These are phyloP conservation scores for Tortricodes alternella DNA, from an alignment of 2,888 invertebrate genomes.

Conservation along the genomic window DNA sequence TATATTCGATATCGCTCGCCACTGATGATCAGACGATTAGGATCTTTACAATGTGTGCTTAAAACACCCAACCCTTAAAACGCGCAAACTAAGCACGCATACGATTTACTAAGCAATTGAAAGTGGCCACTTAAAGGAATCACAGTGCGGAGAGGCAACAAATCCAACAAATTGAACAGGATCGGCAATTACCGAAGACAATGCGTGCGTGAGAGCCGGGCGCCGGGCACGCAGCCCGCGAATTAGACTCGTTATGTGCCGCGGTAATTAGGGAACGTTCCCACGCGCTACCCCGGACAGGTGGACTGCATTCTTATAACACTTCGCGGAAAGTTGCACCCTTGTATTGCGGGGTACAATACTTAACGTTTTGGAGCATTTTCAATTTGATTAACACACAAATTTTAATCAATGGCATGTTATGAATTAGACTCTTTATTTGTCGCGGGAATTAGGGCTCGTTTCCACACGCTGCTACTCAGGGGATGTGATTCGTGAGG, in stretches of 20 bases:
- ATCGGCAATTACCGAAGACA: slow-evolving; percentile 82
- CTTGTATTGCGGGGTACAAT: too few relatives aligned
- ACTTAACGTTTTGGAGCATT: too few relatives aligned
- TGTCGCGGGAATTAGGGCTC: too few relatives aligned
- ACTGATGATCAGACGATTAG: too few relatives aligned
- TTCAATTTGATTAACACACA: too few relatives aligned
- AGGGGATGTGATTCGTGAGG: too few relatives aligned
- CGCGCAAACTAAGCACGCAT: slow-evolving; percentile 50
- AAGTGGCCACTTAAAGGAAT: slow-evolving; percentile 81
- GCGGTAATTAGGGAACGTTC: slow-evolving; percentile 77
- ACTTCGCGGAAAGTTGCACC: slow-evolving; percentile 5
- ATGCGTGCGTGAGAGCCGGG: slow-evolving; percentile 79
- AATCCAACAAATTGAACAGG: slow-evolving; percentile 78
- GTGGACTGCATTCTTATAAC: slow-evolving; percentile 41
- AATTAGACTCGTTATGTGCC: slow-evolving; percentile 78
- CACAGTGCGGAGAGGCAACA: slow-evolving; percentile 76
- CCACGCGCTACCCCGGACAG: slow-evolving; percentile 66
- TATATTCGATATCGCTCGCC: too few relatives aligned
- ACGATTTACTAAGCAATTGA: slow-evolving; percentile 77
- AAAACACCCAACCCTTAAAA: slow-evolving; percentile 24
- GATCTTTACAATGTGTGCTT: slow-evolving; percentile 18
- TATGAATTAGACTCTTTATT: too few relatives aligned
- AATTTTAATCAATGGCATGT: too few relatives aligned
- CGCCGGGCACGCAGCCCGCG: slow-evolving; percentile 77
- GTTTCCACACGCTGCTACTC: too few relatives aligned